A percentile compares a stretch with the other conserved stretches of the same genome.
These are phyloP conservation scores for Philantomba maxwellii DNA, from an alignment of 2,113 vertebrate genomes.

Conservation along the genomic window DNA sequence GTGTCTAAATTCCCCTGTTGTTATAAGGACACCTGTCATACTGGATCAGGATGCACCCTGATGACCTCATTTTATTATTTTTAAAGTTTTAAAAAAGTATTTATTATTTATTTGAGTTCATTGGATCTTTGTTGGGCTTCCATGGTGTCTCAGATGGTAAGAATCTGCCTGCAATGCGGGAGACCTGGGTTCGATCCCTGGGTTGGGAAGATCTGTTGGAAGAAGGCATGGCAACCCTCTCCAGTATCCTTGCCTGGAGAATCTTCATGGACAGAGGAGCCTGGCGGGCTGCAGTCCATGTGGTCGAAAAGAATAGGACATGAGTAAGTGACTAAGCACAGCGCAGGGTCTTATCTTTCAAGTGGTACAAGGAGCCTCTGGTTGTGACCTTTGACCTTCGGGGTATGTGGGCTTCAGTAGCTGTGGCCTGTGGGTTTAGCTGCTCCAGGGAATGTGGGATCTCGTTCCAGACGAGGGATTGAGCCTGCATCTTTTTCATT, in stretches of 20 bases:
- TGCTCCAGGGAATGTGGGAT: neutral
- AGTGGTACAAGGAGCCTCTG: neutral
- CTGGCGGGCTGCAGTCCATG: neutral
- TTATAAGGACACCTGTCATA: neutral
- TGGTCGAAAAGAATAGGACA: neutral
- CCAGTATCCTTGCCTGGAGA: neutral
- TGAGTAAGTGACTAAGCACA: neutral
- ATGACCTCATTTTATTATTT: neutral
- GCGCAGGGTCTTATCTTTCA: neutral
- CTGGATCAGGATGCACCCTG: neutral
- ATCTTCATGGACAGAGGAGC: neutral
- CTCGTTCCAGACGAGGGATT: rapidly evolving
- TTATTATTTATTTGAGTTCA: neutral
- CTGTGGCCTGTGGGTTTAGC: neutral
- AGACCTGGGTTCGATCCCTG: neutral
- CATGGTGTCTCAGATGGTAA: neutral
- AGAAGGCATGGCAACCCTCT: neutral
- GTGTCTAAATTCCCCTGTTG: neutral
- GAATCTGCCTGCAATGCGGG: neutral
- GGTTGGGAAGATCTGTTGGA: neutral
- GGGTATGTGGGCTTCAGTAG: neutral
- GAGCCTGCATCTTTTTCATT: neutral
- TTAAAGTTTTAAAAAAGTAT: neutral
- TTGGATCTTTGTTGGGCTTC: neutral
- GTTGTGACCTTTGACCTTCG: neutral